These are phyloP conservation scores for Corythornis cristatus DNA, from an alignment of 2,113 vertebrate species.

Conservation along the genomic window DNA sequence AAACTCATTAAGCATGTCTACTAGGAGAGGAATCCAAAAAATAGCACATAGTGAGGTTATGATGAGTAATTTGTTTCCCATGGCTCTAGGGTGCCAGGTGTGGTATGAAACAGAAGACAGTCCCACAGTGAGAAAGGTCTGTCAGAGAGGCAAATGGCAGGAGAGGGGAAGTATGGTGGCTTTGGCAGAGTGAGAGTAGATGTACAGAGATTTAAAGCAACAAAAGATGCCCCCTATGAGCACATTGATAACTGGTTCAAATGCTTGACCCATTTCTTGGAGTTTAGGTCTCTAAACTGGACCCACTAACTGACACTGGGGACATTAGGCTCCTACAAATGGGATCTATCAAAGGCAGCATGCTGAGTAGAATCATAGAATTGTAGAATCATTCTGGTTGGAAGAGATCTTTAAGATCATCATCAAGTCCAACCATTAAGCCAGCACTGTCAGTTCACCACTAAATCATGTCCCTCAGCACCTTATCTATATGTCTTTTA, in stretches of 20 bases:
- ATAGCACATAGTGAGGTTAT: fast-evolving
- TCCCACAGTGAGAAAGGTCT: neutral
- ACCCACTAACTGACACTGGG: fast-evolving
- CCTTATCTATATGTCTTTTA: no score
- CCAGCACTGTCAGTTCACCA: no score
- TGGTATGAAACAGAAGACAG: neutral
- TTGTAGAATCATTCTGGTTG: no score
- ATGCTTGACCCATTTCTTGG: neutral
- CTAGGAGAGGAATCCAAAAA: neutral
- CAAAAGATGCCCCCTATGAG: neutral
- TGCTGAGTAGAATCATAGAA: neutral
- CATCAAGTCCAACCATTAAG: no score
- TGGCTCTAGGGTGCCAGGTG: neutral
- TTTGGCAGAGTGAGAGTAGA: neutral
- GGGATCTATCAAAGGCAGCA: neutral
- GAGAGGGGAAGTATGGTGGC: neutral
- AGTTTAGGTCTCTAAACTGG: neutral
- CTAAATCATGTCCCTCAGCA: no score
- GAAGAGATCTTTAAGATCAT: no score
- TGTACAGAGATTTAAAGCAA: neutral
- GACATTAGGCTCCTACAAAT: neutral
- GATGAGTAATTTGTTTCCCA: neutral
- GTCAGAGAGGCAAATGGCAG: neutral
- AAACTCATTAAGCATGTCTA: neutral
- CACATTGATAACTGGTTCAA: neutral